phyloP scores from a whole-genome alignment of 1,140 invertebrate genomes.

The Neotoxoptera formosana region DNA sequence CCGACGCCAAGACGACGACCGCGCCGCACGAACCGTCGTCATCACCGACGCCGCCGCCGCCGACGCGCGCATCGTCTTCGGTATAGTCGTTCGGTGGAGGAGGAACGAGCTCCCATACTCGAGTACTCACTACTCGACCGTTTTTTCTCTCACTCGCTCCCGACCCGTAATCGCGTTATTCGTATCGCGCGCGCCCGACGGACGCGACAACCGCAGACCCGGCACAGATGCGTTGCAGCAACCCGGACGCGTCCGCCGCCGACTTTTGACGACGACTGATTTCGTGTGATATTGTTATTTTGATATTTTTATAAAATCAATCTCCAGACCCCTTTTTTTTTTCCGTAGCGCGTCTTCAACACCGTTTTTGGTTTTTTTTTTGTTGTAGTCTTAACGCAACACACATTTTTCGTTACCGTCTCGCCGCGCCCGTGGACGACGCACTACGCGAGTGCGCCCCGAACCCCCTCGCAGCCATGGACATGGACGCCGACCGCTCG shows the following conservation, averaged over 20 bases:
- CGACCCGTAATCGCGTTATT: constrained; percentile 1
- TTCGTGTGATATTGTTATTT: background rate
- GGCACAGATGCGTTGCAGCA: background rate
- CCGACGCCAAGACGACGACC: background rate
- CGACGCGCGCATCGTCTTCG: background rate
- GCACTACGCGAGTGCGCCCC: background rate
- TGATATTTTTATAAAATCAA: too few relatives aligned
- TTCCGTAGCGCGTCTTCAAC: background rate
- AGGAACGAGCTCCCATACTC: too few relatives aligned
- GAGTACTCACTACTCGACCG: background rate
- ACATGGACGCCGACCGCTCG: constrained; percentile 76
- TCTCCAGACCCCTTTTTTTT: background rate
- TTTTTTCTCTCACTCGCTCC: constrained; percentile 5
- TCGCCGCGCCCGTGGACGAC: background rate
- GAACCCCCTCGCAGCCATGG: constrained; percentile 69
- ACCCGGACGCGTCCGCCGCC: background rate
- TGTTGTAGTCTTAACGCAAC: background rate
- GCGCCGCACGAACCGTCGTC: background rate
- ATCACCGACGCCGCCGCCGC: background rate
- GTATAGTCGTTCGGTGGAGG: background rate
- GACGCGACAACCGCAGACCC: background rate
- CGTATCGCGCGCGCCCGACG: background rate
- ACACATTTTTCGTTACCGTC: background rate
- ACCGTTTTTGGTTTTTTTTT: background rate
- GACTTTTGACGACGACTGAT: background rate